Evolutionary conservation across 2,113 vertebrate genomes (phyloP), one percentile per base, ranked within the genome.

Genomic region (Mastomys natalensis): DNA sequence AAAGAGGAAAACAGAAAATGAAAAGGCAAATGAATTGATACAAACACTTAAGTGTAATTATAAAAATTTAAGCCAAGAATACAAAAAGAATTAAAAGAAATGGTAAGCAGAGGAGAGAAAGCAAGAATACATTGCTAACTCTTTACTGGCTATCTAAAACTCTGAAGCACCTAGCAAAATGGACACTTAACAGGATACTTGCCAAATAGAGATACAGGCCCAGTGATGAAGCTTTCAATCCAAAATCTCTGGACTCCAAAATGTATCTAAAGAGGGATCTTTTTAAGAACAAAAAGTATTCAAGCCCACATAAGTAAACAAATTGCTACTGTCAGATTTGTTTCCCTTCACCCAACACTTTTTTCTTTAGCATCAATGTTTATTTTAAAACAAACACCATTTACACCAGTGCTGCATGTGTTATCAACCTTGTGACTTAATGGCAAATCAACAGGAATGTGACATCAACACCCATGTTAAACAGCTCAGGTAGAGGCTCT

Each of bases 351-450:
- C 9, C 78, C 87, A 95, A 96, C 94, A 95, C 94, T 85, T 95
- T 91, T 93, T 97, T 70, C 76, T 96, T 96, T 85, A 97, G 81
- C 55, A 93, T 93, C 96, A 96, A 96, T 91, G 84, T 97, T 97
- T 97, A 97, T 97, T 97, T 97, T 97, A 97, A 97, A 97, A 97
- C 96, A 97, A 96, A 97, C 94, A 91, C 78, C 72, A 74, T 86
- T 97, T 91, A 89, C 96, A 96, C 91, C n/a, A 80, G 89, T 74
- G 89, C 51, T 68, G 96, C 96, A 97, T 91, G 93, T 84, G 96
- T 96, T 97, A 97, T 94, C 97, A 95, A 91, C 62, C 48, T 7
- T 97, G 77, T 29, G 77, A 95, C 94, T 97, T 97, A 96, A 95
- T 91, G 94, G 89, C 95, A 96, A 97, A 96, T 89, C 95, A 97